Conservation (phyloP, 2,888 invertebrate species). For the Ophion slaviceki region DNA sequence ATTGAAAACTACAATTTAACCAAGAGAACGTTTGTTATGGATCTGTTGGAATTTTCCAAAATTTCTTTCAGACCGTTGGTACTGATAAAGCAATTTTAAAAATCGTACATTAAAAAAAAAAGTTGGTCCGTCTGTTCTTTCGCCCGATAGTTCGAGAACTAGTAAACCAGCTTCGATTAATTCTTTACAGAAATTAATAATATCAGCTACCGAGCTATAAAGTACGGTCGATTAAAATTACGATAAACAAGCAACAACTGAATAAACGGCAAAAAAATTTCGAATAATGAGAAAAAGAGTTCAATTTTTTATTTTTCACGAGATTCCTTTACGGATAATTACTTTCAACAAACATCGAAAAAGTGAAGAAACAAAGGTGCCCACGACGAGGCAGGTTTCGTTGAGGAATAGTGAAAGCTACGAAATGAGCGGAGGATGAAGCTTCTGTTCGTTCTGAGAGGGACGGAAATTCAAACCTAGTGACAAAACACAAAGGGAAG, state of each 20-base stretch:
- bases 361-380: constrained; percentile 26
- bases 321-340: neutral
- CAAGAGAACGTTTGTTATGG: no score
- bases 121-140: no score
- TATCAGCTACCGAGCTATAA: no score
- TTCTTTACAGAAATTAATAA: no score
- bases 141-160: no score
- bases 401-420: constrained; percentile 56
- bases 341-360: neutral
- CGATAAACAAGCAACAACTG: no score
- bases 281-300: neutral
- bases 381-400: constrained; percentile 11
- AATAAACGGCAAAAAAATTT: neutral
- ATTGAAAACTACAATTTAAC: no score
- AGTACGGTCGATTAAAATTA: no score
- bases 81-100: no score
- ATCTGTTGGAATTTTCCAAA: neutral
- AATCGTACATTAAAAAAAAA: no score
- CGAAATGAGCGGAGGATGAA: constrained; percentile 52
- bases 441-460: constrained; percentile 54
- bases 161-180: no score
- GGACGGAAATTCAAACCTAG: constrained; percentile 66
- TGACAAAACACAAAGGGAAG: constrained; percentile 70
- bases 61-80: neutral
- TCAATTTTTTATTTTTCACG: neutral